phyloP scores from a whole-genome alignment of 2,888 invertebrate species.

The Hyles lineata region DNA sequence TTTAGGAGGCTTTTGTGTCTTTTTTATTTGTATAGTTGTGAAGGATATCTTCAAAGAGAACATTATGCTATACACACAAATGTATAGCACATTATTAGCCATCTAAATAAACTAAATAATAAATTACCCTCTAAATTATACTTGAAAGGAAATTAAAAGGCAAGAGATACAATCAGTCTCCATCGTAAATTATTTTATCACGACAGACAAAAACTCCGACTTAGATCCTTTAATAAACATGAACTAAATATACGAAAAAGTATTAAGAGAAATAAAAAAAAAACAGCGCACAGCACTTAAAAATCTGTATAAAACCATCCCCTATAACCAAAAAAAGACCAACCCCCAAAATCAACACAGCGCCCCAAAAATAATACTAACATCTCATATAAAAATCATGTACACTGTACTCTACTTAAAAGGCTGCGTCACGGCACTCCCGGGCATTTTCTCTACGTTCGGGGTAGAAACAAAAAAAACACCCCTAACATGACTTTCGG shows the following conservation, averaged over 20 bases:
- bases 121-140: no score
- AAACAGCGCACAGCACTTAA: background rate
- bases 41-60: no score
- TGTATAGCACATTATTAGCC: no score
- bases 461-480: constrained; percentile 31
- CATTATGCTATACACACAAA: no score
- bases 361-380: background rate
- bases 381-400: constrained; percentile 22
- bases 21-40: background rate
- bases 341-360: background rate
- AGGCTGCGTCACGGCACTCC: constrained; percentile 29
- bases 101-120: no score
- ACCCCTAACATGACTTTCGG: constrained; percentile 37
- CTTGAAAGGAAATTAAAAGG: no score
- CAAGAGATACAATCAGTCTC: no score
- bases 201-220: no score
- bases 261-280: no score
- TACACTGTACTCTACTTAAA: constrained; percentile 22
- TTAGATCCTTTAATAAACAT: no score
- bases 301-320: background rate
- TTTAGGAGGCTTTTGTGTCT: background rate
- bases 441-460: constrained; percentile 27
- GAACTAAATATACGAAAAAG: no score
- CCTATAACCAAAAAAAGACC: background rate
- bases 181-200: no score